Conservation (phyloP, 2,888 invertebrate genomes). For the Villa cingulata region DNA sequence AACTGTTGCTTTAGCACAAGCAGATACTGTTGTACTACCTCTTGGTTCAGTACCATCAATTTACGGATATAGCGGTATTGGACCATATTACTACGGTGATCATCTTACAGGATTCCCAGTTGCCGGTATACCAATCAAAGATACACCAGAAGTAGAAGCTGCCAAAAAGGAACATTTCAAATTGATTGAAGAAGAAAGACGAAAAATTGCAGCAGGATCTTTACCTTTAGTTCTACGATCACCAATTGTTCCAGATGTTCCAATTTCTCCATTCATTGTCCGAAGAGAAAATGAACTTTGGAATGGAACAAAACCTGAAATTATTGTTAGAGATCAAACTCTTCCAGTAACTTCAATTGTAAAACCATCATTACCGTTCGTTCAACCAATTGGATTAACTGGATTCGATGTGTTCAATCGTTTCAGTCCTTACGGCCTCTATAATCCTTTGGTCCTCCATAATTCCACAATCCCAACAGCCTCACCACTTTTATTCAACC, state of each 20-base stretch:
- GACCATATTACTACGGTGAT: slow-evolving; percentile 44
- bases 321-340: neutral
- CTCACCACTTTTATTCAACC: neutral
- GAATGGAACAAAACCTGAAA: neutral
- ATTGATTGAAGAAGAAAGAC: slow-evolving; percentile 26
- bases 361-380: neutral
- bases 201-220: slow-evolving; percentile 11
- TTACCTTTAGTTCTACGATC: slow-evolving; percentile 14
- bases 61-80: slow-evolving; percentile 42
- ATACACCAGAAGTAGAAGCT: slow-evolving; percentile 36
- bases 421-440: too few relatives aligned
- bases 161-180: slow-evolving; percentile 31
- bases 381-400: too few relatives aligned
- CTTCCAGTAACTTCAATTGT: slow-evolving; percentile 2
- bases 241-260: slow-evolving; percentile 10
- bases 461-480: neutral
- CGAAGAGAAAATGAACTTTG: slow-evolving; percentile 7
- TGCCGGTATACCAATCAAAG: slow-evolving; percentile 37
- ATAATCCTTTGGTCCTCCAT: too few relatives aligned
- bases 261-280: too few relatives aligned
- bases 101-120: slow-evolving; percentile 44
- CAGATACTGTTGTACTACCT: neutral
- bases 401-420: too few relatives aligned
- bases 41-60: slow-evolving; percentile 26
- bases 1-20: neutral